Base-by-base conservation (phyloP, 2,888 invertebrate genomes). In the Linyphia triangularis region DNA sequence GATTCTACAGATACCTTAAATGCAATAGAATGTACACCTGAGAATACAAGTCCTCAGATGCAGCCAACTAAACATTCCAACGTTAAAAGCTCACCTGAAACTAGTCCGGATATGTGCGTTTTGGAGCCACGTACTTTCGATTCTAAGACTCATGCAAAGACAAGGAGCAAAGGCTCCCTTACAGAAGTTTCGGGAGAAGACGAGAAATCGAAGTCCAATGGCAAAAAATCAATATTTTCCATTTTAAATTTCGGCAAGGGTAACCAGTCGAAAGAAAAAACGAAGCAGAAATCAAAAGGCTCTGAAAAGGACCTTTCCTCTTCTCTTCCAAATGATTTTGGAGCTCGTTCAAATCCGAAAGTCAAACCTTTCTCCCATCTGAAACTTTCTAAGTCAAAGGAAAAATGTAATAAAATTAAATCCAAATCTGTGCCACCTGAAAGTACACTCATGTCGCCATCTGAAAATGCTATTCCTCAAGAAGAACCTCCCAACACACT, bases 221-320 rank as follows among this genome's bases (percentile, higher is more conserved):
- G 90, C 19, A 90, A 85, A 57, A 90, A 90, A 79, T 89, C 90
- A 33, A 86, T 91, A 63, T 89, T 91, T 24, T 90, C 91, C 0
- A 82, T 90, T 43, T 82, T 91, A 33, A 90, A 84, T 82, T 90
- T 91, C 67, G 85, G 86, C 5, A 91, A 90, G 84, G 81, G 88
- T 9, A 83, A 90, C 77, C 57, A 92, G 7, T 90, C 90, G n/a
- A 92, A 92, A 90, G 91, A 16, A 91, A 92, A 81, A 90, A 91
- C 57, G 13, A 90, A 90, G 73, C 89, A 89, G n/a, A 90, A 83
- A 72, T 28, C 86, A 13, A 89, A 89, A 75, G 91, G 91, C 2
- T 91, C 91, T 83, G 91, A 91, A 33, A 91, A 91, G 75, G 90
- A 91, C 24, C 91, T 91, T 2, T 91, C 92, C 28, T 90, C 91